A percentile compares a stretch with the other conserved stretches of the same genome.
These are phyloP conservation scores for Phalloptychus januarius DNA, from an alignment of 2,797 vertebrate species.

Conservation along the genomic window DNA sequence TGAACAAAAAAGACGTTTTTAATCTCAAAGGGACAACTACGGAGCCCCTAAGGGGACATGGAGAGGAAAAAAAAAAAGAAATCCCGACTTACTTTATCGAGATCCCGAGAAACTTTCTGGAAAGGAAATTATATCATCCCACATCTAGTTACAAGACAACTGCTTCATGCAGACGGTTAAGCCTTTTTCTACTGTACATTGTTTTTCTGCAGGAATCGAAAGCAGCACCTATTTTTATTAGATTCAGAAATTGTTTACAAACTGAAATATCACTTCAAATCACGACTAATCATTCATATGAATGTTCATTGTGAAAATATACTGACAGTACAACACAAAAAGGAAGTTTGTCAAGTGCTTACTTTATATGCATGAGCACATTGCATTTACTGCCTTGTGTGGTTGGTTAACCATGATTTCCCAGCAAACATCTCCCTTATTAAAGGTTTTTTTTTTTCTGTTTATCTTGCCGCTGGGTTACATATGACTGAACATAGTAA, in stretches of 20 bases:
- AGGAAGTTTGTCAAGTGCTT: conserved; percentile 13
- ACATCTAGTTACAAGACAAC: background rate
- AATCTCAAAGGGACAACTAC: background rate
- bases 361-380: background rate
- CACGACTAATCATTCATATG: background rate
- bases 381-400: conserved; percentile 8
- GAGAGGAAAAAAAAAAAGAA: too few relatives aligned
- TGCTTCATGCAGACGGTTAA: background rate
- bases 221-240: background rate
- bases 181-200: background rate
- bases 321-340: conserved; percentile 7
- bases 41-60: too few relatives aligned
- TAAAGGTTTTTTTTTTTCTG: conserved; percentile 28
- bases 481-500: conserved; percentile 22
- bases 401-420: conserved; percentile 25
- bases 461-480: conserved; percentile 26
- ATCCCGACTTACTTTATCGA: too few relatives aligned
- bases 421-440: conserved; percentile 23
- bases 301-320: background rate
- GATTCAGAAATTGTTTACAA: background rate
- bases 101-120: too few relatives aligned
- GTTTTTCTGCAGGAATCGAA: background rate
- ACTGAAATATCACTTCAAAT: background rate
- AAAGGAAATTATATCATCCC: background rate
- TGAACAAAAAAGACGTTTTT: background rate